Percentiles rank a stretch among this genome's conserved stretches.
Conservation (phyloP, 2,888 invertebrate genomes). For the Mayetiola destructor region DNA sequence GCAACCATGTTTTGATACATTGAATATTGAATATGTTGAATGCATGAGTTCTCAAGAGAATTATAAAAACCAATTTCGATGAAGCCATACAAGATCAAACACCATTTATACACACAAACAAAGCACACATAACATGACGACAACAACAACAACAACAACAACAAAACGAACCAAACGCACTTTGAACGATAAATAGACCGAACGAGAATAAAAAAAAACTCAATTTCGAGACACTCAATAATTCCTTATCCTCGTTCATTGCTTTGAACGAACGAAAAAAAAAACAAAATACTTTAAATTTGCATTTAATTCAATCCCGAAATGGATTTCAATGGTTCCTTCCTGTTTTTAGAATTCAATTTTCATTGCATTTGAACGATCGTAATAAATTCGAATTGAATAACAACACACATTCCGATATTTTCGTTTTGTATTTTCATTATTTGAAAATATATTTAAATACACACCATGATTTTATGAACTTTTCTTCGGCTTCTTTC, state of each 20-base stretch:
- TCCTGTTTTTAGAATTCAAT: too few relatives aligned
- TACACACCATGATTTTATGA: background rate
- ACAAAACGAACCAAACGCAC: background rate
- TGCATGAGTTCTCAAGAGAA: too few relatives aligned
- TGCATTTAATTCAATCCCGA: background rate
- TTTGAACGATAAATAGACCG: background rate
- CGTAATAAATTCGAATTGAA: too few relatives aligned
- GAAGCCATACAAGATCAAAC: conserved; percentile 11
- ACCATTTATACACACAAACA: too few relatives aligned
- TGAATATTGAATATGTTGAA: background rate
- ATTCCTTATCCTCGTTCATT: background rate
- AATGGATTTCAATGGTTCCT: background rate
- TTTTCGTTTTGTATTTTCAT: conserved; percentile 2
- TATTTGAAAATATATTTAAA: background rate
- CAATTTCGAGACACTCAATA: background rate
- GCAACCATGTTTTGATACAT: background rate
- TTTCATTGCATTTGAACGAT: too few relatives aligned
- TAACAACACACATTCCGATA: too few relatives aligned
- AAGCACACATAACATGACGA: too few relatives aligned
- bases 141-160: conserved; percentile 6
- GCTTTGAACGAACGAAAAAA: too few relatives aligned
- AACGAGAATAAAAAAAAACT: background rate
- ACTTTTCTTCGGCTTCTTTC: background rate
- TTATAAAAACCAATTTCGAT: conserved; percentile 8
- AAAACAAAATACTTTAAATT: too few relatives aligned